These are phyloP conservation scores for Dryobotodes eremita DNA, from an alignment of 2,888 invertebrate species.

Conservation along the genomic window DNA sequence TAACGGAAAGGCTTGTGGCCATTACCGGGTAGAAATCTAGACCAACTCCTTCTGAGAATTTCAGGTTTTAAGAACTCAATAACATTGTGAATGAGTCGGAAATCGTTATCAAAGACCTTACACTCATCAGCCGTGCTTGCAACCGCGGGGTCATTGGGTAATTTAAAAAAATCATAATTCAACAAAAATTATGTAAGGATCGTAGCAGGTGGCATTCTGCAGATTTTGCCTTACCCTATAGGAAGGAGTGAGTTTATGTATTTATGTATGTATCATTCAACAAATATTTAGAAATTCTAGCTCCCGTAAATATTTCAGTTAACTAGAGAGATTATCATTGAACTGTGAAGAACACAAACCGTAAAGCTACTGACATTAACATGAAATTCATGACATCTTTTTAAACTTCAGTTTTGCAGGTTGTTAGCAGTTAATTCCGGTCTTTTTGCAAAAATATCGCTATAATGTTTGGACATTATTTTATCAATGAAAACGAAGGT, in stretches of 20 bases:
- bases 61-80: not conserved
- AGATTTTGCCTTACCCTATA: no score
- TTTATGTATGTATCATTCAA: not conserved
- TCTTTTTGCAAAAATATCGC: not conserved
- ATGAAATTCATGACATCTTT: constrained; percentile 23
- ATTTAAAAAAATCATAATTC: not conserved
- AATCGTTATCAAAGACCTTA: not conserved
- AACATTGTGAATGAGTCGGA: not conserved
- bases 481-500: no score
- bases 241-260: no score
- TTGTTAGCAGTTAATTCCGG: not conserved
- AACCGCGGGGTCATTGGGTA: not conserved
- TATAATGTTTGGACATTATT: not conserved
- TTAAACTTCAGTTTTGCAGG: constrained; percentile 10
- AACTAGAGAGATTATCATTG: constrained; percentile 19
- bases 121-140: not conserved
- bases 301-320: not conserved
- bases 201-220: no score
- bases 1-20: no score
- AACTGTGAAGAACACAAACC: constrained; percentile 30
- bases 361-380: constrained; percentile 30
- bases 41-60: no score
- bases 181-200: no score
- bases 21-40: not conserved
- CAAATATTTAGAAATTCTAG: not conserved